phyloP scores from a whole-genome alignment of 2,113 vertebrate genomes.

The Pygoscelis adeliae region DNA sequence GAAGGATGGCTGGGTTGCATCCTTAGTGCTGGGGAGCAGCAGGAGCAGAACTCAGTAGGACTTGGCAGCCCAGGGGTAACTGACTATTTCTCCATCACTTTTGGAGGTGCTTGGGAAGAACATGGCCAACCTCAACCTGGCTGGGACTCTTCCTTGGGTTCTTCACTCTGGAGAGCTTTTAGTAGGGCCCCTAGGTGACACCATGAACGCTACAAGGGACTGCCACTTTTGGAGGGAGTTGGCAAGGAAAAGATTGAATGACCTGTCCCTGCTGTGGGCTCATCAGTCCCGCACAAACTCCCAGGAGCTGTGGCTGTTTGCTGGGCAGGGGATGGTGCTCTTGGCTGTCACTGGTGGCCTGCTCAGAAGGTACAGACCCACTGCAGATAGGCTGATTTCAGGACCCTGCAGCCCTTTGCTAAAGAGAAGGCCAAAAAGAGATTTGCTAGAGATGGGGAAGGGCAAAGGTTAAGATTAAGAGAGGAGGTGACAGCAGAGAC shows the following conservation, averaged over 20 bases:
- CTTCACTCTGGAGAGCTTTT: not conserved
- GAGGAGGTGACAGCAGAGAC: not conserved
- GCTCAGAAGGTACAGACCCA: not conserved
- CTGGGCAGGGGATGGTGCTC: not conserved
- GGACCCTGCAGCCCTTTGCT: not conserved
- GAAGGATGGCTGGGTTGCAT: not conserved
- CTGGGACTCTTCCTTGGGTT: not conserved
- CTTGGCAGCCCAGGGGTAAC: not conserved
- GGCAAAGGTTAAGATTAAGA: not conserved
- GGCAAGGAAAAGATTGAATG: not conserved
- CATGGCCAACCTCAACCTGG: fast-evolving
- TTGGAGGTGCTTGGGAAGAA: not conserved
- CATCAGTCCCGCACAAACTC: not conserved
- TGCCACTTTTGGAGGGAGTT: not conserved
- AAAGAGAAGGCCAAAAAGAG: not conserved
- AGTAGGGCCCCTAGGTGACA: not conserved
- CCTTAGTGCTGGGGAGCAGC: not conserved
- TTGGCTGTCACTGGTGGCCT: not conserved
- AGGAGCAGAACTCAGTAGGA: not conserved
- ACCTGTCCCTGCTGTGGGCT: not conserved
- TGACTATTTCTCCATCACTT: not conserved
- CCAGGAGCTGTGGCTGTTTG: not conserved
- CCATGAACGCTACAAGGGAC: not conserved
- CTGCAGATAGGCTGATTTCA: not conserved
- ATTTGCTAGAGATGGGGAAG: not conserved